Base-by-base conservation (phyloP, 2,888 invertebrate species). In the Carterocephalus palaemon region DNA sequence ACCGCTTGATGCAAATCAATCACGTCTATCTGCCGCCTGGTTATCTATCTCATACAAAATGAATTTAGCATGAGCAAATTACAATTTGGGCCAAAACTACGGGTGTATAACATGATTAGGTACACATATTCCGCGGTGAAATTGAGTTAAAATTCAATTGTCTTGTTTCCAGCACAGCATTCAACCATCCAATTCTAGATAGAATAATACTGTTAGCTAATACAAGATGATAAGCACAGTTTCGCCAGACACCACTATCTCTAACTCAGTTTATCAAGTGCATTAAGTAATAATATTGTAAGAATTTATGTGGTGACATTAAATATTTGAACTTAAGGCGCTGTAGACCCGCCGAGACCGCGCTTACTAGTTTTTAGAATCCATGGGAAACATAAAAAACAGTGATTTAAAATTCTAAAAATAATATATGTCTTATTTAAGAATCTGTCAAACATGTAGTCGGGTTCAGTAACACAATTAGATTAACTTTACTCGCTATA, bases 1-100 rank as follows among this genome's bases (percentile, higher is more conserved):
- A 67, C 67, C 74, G 80, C 66, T 79, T 77, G 73, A 75, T 78
- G 73, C 75, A 75, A 82, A 83, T 80, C 82, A 85, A 85, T 84
- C 84, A 85, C 48, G 81, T 76, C 80, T 82, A 74, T 83, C 78
- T 63, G 53, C 70, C 73, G 84, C 75, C 81, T 68, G 62, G 81
- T 84, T 85, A 79, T 71, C 67, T 75, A 79, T 69, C 72, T 64
- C 73, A 77, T 76, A 77, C 76, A 80, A 78, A 75, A 76, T 75
- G 74, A 78, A 80, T 77, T 73, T 63, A 62, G 65, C 66, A 66
- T 65, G 62, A 68, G 60, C 63, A 56, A 72, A 69, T 67, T 74
- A 75, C 70, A 69, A 71, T 73, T 70, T 59, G 64, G 13, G 60
- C 38, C 59, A 60, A 60, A 70, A 75, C 72, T 74, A 66, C n/a